phyloP scores from a whole-genome alignment of 2,797 vertebrate genomes.

The Spondyliosoma cantharus region DNA sequence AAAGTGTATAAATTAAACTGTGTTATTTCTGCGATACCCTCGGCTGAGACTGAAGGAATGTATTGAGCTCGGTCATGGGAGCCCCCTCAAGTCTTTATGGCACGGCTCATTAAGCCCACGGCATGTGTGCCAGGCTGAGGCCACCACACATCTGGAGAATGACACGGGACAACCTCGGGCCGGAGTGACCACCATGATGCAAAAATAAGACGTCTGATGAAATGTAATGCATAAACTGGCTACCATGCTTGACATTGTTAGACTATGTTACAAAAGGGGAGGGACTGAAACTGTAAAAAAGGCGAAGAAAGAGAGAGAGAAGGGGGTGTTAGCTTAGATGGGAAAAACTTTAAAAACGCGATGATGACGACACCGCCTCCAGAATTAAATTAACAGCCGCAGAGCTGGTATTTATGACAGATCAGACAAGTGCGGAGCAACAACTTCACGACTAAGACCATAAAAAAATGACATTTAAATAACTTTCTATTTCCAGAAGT shows the following conservation, averaged over 20 bases:
- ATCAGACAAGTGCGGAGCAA: constrained; percentile 50
- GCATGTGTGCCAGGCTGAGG: constrained; percentile 74
- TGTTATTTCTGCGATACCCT: constrained; percentile 48
- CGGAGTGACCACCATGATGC: constrained; percentile 26
- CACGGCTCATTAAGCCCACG: constrained; percentile 77
- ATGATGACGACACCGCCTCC: constrained; percentile 44
- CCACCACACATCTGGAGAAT: constrained; percentile 76
- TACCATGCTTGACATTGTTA: not conserved
- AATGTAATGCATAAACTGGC: constrained; percentile 1
- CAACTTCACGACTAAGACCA: constrained; percentile 39
- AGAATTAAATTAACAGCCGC: constrained; percentile 60
- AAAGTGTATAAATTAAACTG: constrained; percentile 45
- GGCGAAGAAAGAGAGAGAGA: constrained; percentile 10
- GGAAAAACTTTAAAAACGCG: constrained; percentile 47
- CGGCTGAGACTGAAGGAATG: constrained; percentile 59
- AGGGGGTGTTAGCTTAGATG: constrained; percentile 18
- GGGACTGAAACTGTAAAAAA: constrained; percentile 20
- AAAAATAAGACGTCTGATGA: not conserved
- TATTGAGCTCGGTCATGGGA: constrained; percentile 62
- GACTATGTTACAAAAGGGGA: constrained; percentile 26
- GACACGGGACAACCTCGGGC: constrained; percentile 58
- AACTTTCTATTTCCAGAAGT: constrained; percentile 53
- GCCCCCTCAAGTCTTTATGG: constrained; percentile 61
- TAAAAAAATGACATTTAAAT: constrained; percentile 62
- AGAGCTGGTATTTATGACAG: constrained; percentile 61